Evolutionary conservation across 2,888 invertebrate species (phyloP).

Genomic region (Drosophila rubida): DNA sequence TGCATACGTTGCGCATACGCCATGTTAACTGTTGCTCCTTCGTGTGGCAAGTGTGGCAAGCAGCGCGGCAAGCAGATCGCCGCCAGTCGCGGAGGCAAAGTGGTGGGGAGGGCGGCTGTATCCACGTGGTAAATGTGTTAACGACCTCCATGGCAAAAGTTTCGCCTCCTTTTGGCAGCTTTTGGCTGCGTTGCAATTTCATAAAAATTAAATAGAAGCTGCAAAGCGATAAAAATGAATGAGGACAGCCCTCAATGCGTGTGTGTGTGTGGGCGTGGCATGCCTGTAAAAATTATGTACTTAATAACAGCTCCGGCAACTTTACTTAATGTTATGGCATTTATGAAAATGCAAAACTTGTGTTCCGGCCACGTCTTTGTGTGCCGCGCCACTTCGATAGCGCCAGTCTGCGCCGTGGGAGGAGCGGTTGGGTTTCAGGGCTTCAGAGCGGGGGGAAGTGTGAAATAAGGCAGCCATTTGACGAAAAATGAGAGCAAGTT

Average conservation of each 20-base stretch:
- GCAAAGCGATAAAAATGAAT: slow-evolving; percentile 46
- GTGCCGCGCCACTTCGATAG: slow-evolving; percentile 61
- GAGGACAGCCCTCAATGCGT: not conserved
- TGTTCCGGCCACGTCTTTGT: slow-evolving; percentile 45
- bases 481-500: slow-evolving; percentile 44
- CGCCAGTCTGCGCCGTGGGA: too few relatives aligned
- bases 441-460: too few relatives aligned
- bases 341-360: slow-evolving; percentile 76
- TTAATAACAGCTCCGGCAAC: slow-evolving; percentile 78
- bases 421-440: too few relatives aligned
- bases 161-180: slow-evolving; percentile 71
- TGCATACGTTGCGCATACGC: slow-evolving; percentile 82
- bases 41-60: slow-evolving; percentile 21
- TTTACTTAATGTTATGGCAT: slow-evolving; percentile 74
- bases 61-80: not conserved
- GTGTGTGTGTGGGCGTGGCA: slow-evolving; percentile 36
- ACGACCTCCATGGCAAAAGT: slow-evolving; percentile 77
- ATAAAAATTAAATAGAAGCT: slow-evolving; percentile 79
- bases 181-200: slow-evolving; percentile 76
- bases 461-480: slow-evolving; percentile 23
- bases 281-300: slow-evolving; percentile 67
- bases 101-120: not conserved
- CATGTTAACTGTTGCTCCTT: slow-evolving; percentile 78
- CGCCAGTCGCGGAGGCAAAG: not conserved
- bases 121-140: slow-evolving; percentile 62